phyloP scores from a whole-genome alignment of 2,888 invertebrate species.

The Pammene fasciana region DNA sequence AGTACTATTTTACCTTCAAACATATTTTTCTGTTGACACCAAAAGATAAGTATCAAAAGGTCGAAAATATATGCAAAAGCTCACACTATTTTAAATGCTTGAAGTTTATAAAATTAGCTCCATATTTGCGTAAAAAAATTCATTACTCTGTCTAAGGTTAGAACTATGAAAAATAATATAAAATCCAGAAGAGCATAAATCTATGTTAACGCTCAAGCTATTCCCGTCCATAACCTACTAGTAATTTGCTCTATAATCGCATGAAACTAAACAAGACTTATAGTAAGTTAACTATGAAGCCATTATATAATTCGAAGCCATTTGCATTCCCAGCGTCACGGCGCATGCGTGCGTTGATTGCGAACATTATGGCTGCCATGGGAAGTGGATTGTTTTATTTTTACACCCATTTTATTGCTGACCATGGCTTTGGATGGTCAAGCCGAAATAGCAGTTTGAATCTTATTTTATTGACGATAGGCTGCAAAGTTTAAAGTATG shows the following conservation, averaged over 20 bases:
- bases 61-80: too few relatives aligned
- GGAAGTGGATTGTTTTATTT: slow-evolving; percentile 26
- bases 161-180: neutral
- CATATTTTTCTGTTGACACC: too few relatives aligned
- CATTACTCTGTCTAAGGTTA: neutral
- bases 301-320: slow-evolving; percentile 19
- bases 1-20: too few relatives aligned
- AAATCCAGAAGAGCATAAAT: neutral
- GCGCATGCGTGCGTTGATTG: slow-evolving; percentile 24
- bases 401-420: slow-evolving; percentile 26
- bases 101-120: neutral
- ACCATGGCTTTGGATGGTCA: slow-evolving; percentile 7
- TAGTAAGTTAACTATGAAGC: neutral
- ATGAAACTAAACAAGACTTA: neutral
- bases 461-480: neutral
- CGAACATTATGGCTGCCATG: slow-evolving; percentile 32
- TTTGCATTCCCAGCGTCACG: slow-evolving; percentile 33
- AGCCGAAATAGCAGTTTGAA: neutral
- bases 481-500: too few relatives aligned
- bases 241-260: neutral
- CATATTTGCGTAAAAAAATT: neutral
- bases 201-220: neutral
- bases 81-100: too few relatives aligned
- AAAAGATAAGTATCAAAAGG: too few relatives aligned
- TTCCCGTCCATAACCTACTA: neutral